Evolutionary conservation across 1,140 invertebrate genomes (phyloP).

Genomic region (Euura saliciscinereae): DNA sequence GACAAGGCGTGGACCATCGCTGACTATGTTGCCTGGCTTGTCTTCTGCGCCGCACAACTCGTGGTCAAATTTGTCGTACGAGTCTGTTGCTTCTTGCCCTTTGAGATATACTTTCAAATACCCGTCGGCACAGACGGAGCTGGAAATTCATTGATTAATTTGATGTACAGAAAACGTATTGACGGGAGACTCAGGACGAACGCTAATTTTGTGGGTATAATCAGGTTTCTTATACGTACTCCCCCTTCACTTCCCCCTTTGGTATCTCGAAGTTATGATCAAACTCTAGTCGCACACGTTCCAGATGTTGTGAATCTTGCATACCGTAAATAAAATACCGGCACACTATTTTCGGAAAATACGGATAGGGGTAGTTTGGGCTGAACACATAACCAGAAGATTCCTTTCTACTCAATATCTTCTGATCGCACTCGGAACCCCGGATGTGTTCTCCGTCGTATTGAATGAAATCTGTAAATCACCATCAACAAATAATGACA

Average conservation of each 20-base stretch:
- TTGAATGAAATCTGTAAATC: constrained; percentile 85
- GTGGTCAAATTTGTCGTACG: constrained; percentile 91
- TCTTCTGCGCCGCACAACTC: constrained; percentile 85
- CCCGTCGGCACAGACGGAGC: constrained; percentile 82
- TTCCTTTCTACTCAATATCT: constrained; percentile 92
- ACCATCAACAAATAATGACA: constrained; percentile 9
- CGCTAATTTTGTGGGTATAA: no score
- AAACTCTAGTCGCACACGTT: constrained; percentile 89
- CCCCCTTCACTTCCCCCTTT: constrained; percentile 71
- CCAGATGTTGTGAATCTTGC: constrained; percentile 93
- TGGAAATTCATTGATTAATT: constrained; percentile 36
- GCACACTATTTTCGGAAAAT: constrained; percentile 94
- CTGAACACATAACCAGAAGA: constrained; percentile 90
- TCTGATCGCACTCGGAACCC: constrained; percentile 96
- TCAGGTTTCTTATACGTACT: constrained; percentile 60
- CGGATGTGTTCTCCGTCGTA: constrained; percentile 88
- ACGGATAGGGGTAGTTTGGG: constrained; percentile 94
- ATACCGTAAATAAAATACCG: constrained; percentile 97
- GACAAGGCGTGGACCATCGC: constrained; percentile 90
- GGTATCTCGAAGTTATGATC: constrained; percentile 85
- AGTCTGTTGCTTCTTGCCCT: constrained; percentile 90
- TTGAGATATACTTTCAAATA: constrained; percentile 91
- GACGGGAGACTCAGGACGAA: background rate
- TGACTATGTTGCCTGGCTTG: constrained; percentile 75
- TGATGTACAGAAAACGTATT: background rate